A percentile compares a stretch with the other conserved stretches of the same genome.
Conservation (phyloP, 2,113 vertebrate genomes). For the Upupa epops region DNA sequence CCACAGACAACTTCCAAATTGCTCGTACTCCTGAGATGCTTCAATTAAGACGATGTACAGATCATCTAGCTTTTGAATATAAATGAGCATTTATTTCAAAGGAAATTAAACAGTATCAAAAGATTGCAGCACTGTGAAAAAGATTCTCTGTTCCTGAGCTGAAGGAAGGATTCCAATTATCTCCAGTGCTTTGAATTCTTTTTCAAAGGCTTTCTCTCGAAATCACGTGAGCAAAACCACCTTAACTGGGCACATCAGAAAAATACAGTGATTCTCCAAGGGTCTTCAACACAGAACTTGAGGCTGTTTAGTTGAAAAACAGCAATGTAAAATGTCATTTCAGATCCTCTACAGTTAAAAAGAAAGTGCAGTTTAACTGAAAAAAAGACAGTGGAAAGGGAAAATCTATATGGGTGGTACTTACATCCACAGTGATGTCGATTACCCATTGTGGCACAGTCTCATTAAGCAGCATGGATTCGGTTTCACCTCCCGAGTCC, state of each 20-base stretch:
- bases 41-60: not conserved
- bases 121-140: not conserved
- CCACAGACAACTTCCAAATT: not conserved
- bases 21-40: constrained; percentile 2
- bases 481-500: constrained; percentile 96
- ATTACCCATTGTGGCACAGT: constrained; percentile 99
- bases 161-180: not conserved
- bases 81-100: constrained; percentile 23
- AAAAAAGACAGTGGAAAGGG: not conserved
- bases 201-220: not conserved
- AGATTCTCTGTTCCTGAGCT: not conserved
- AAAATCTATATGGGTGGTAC: constrained; percentile 24
- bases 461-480: constrained; percentile 98
- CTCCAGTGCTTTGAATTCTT: not conserved
- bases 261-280: not conserved
- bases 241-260: not conserved
- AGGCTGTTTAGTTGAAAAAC: too few relatives aligned
- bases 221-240: not conserved
- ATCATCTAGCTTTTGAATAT: not conserved
- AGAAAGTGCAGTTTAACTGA: not conserved
- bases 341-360: not conserved
- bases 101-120: not conserved
- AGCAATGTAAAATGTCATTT: not conserved
- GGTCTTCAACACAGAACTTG: not conserved
- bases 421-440: constrained; percentile 98